A percentile compares a stretch with the other conserved stretches of the same genome.
Conservation (phyloP, 2,797 vertebrate genomes). For the Pagetopsis macropterus region DNA sequence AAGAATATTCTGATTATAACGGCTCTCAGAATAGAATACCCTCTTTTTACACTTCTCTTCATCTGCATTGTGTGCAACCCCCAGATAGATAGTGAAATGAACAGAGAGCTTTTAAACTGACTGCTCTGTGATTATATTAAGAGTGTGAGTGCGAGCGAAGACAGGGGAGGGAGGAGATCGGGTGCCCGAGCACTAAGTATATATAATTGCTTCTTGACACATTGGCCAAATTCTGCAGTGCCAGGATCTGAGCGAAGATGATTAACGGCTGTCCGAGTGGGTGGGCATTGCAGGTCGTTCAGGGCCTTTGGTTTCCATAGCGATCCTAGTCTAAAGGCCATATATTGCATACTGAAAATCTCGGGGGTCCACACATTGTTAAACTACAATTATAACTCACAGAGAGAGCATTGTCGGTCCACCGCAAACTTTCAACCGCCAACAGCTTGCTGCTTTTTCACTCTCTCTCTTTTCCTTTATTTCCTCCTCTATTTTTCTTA, state of each 20-base stretch:
- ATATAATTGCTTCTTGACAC: constrained; percentile 90
- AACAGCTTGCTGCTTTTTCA: constrained; percentile 27
- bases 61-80: constrained; percentile 80
- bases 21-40: constrained; percentile 76
- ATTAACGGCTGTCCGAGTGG: constrained; percentile 89
- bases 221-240: constrained; percentile 89
- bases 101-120: constrained; percentile 82
- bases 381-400: constrained; percentile 87
- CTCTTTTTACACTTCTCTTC: constrained; percentile 73
- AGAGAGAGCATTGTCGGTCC: constrained; percentile 75
- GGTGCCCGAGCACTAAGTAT: constrained; percentile 83
- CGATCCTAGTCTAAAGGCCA: constrained; percentile 84
- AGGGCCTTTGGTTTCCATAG: constrained; percentile 84
- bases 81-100: constrained; percentile 81
- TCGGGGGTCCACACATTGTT: constrained; percentile 80
- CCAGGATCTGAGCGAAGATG: constrained; percentile 87
- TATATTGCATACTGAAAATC: constrained; percentile 80
- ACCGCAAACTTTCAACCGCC: constrained; percentile 54
- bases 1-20: constrained; percentile 80
- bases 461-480: constrained; percentile 28
- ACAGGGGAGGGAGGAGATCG: constrained; percentile 72
- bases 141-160: constrained; percentile 71
- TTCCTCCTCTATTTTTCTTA: constrained; percentile 63
- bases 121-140: constrained; percentile 86
- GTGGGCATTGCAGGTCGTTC: constrained; percentile 80